These are phyloP conservation scores for Galaxias olidus DNA, from an alignment of 2,797 vertebrate species.

Conservation along the genomic window DNA sequence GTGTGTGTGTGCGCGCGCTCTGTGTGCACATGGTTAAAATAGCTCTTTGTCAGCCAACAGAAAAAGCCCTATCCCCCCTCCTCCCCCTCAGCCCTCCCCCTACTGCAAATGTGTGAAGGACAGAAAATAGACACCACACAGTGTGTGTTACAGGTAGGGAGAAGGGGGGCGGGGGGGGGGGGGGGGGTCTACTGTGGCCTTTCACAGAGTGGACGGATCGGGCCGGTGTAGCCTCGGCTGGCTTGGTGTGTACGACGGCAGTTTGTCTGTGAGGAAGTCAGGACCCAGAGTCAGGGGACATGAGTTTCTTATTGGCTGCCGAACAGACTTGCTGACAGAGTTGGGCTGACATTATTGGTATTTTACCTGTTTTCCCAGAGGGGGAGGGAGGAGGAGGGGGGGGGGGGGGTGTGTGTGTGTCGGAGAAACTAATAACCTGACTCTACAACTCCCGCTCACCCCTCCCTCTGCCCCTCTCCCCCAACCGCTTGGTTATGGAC, in stretches of 20 bases:
- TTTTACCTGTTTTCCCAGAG: constrained; percentile 70
- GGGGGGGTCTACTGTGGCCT: no score
- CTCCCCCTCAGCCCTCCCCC: no score
- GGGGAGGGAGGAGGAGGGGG: constrained; percentile 51
- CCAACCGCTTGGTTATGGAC: constrained; percentile 69
- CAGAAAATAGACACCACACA: no score
- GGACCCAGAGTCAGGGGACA: constrained; percentile 69
- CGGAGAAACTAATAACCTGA: constrained; percentile 75
- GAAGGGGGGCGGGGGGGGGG: no score
- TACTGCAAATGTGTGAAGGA: no score
- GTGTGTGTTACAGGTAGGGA: no score
- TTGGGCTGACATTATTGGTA: constrained; percentile 78
- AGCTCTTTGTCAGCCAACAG: no score
- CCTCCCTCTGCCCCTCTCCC: constrained; percentile 44
- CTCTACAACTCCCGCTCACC: constrained; percentile 53
- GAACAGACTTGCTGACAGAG: constrained; percentile 77
- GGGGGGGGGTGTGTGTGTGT: no score
- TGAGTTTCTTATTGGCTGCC: constrained; percentile 76
- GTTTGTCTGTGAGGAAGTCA: constrained; percentile 29
- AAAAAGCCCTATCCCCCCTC: no score
- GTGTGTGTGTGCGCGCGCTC: constrained; percentile 1
- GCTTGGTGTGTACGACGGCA: constrained; percentile 25
- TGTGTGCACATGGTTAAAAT: no score
- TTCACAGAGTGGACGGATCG: constrained; percentile 11
- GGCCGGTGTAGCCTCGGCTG: constrained; percentile 50